Percentiles rank a stretch among this genome's conserved stretches.
These are phyloP conservation scores for Auanema freiburgensis DNA, from an alignment of 2,888 invertebrate genomes.

Conservation along the genomic window DNA sequence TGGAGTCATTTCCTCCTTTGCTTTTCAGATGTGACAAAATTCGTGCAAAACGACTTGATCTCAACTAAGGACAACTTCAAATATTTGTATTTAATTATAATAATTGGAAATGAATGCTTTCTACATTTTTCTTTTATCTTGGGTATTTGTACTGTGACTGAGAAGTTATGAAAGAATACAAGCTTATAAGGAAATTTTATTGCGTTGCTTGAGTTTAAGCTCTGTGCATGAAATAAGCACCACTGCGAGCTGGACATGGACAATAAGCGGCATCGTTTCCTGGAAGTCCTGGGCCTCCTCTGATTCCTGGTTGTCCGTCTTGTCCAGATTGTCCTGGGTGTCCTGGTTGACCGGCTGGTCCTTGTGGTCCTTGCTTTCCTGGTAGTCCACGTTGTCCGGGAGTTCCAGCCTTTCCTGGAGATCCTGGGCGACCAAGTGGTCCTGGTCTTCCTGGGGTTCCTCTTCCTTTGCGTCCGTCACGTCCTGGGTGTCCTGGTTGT, in stretches of 20 bases:
- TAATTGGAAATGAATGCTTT: background rate
- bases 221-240: too few species aligned
- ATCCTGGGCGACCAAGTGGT: conserved; percentile 32
- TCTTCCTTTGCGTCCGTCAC: conserved; percentile 30
- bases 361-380: conserved; percentile 41
- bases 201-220: too few species aligned
- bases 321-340: conserved; percentile 35
- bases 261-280: conserved; percentile 50
- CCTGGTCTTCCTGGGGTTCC: conserved; percentile 39
- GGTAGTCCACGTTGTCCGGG: conserved; percentile 36
- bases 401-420: conserved; percentile 38
- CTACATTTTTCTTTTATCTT: too few species aligned
- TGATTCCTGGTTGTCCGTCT: conserved; percentile 42
- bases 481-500: conserved; percentile 35
- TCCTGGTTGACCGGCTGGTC: conserved; percentile 41
- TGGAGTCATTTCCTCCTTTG: background rate
- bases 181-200: too few species aligned
- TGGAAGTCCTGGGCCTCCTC: conserved; percentile 43
- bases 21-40: background rate
- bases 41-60: background rate
- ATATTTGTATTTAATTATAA: background rate
- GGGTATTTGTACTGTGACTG: too few species aligned
- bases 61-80: background rate
- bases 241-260: conserved; percentile 41
- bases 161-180: too few species aligned